Evolutionary conservation across 2,113 vertebrate genomes (phyloP).

Genomic region (Urocolius indicus): DNA sequence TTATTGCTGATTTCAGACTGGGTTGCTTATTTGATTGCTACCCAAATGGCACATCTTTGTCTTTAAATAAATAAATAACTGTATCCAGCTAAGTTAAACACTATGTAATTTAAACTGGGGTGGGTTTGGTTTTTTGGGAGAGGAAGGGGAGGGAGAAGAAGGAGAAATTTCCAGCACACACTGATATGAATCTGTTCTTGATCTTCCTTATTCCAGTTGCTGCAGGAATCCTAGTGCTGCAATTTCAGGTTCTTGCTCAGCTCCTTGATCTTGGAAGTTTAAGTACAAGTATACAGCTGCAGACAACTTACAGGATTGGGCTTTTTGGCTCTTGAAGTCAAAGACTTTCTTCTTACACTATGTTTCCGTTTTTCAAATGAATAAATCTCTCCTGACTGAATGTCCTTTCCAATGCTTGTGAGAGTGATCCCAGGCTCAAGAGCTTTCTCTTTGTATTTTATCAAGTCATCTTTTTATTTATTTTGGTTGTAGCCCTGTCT

Average conservation of each 20-base stretch:
- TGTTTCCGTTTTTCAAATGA: neutral
- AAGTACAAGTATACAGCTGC: neutral
- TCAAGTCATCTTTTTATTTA: neutral
- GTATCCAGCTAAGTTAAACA: neutral
- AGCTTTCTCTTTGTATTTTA: neutral
- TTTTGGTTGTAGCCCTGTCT: neutral
- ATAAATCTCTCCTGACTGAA: neutral
- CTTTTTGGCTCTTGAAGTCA: neutral
- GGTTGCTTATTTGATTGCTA: neutral
- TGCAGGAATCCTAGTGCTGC: neutral
- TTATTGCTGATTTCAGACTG: neutral
- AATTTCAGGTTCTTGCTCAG: neutral
- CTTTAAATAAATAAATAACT: neutral
- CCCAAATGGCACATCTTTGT: neutral
- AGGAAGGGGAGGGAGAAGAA: too few relatives aligned
- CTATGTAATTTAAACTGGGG: neutral
- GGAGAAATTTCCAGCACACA: neutral
- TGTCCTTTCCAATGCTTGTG: neutral
- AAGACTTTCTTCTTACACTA: neutral
- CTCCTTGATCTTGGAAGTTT: neutral
- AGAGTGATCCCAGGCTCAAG: neutral
- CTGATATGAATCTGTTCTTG: neutral
- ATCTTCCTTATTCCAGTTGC: neutral
- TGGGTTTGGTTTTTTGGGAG: rapidly evolving
- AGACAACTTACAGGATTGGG: neutral